These are phyloP conservation scores for Podarcis cretensis DNA, from an alignment of 2,113 vertebrate genomes.

Conservation along the genomic window DNA sequence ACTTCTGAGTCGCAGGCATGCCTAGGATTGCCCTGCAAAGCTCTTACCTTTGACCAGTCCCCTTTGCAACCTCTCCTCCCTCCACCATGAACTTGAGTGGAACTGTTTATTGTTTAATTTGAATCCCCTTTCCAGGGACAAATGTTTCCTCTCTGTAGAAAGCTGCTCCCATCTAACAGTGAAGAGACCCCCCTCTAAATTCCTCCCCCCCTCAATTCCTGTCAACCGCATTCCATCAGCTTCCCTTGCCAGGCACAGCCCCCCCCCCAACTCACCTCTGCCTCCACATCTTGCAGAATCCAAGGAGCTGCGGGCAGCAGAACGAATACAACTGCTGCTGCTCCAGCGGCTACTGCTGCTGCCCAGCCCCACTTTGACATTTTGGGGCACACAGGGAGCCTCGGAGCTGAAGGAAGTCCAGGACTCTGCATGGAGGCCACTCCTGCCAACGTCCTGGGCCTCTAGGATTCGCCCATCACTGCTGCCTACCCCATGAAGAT, in stretches of 20 bases:
- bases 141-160: not conserved
- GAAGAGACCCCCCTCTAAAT: not conserved
- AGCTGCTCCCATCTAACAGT: not conserved
- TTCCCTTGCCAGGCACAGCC: no score
- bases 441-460: no score
- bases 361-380: not conserved
- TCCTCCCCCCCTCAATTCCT: no score
- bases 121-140: not conserved
- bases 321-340: accelerated
- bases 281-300: not conserved
- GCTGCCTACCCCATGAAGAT: not conserved
- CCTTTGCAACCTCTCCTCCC: not conserved
- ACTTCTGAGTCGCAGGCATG: not conserved
- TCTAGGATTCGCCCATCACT: not conserved
- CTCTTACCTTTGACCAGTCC: not conserved
- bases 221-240: no score
- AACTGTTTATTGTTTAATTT: no score
- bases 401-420: not conserved
- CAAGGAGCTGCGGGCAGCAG: not conserved
- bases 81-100: no score
- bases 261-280: not conserved
- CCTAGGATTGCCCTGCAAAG: not conserved
- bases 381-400: not conserved
- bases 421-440: no score
- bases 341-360: not conserved